Conservation (phyloP, 2,888 invertebrate species). For the Bembecia ichneumoniformis region DNA sequence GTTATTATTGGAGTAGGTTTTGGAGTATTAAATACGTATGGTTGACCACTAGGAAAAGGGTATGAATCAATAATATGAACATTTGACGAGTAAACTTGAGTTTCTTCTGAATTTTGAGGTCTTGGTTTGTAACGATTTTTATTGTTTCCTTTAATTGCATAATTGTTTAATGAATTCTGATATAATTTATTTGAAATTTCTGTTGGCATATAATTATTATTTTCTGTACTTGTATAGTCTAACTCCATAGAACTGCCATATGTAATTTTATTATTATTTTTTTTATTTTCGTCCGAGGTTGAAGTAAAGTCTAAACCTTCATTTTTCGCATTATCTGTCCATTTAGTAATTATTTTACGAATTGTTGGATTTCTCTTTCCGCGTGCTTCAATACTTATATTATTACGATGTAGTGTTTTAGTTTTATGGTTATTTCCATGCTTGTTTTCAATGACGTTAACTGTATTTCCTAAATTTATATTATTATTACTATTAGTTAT, state of each 20-base stretch:
- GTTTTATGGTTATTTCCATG: conserved; percentile 1
- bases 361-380: conserved; percentile 40
- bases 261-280: conserved; percentile 13
- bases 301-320: conserved; percentile 53
- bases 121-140: conserved; percentile 29
- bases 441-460: not conserved
- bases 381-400: conserved; percentile 1
- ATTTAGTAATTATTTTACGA: conserved; percentile 64
- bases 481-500: not conserved
- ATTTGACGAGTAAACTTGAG: conserved; percentile 39
- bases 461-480: not conserved
- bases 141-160: conserved; percentile 5
- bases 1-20: conserved; percentile 56
- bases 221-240: conserved; percentile 20
- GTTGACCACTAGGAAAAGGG: conserved; percentile 28
- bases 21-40: conserved; percentile 43
- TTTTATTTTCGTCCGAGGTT: conserved; percentile 19
- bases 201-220: conserved; percentile 19
- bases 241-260: conserved; percentile 6
- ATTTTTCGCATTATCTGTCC: conserved; percentile 62
- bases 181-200: conserved; percentile 16
- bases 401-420: not conserved
- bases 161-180: conserved; percentile 12
- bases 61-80: conserved; percentile 38
- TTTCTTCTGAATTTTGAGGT: conserved; percentile 36